Evolutionary conservation across 1,140 invertebrate species (phyloP), one percentile per base, ranked within the genome.

Genomic region (Aethina tumida): DNA sequence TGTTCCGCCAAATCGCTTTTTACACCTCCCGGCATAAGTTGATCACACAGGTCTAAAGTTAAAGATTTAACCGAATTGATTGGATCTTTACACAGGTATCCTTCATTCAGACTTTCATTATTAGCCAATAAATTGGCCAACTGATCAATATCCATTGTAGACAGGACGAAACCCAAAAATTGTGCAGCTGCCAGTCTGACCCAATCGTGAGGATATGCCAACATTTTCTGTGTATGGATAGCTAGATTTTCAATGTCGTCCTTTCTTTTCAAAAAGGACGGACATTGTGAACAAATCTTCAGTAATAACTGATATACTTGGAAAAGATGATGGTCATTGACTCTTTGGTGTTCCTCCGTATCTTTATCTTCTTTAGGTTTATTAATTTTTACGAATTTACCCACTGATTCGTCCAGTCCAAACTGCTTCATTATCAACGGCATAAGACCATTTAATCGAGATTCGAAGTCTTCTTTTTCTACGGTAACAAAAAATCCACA

Each of bases 111-210:
- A 5, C 64, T 51, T 29, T 69, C 53, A 20, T 53, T 41, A 2
- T 65, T 62, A 12, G 65, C 57, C 26, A 70, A 56, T 12, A 70
- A 55, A 35, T 61, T 41, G 22, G 69, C 62, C 20, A 87, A 55
- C 39, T 77, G 71, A 5, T 74, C 67, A 4, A 67, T 56, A 44
- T 83, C 69, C 38, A 81, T 69, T 1, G 68, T 52, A 3, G 69
- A 65, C 20, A 94, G 65, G 28, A 91, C 65, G 14, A 76, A 68
- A 2, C 79, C 79, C 14, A 93, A 59, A 22, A 90, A 68, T 56
- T 89, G 82, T 2, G 75, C 69, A 8, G 84, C 70, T 35, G 72
- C 71, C 27, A 88, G 64, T 35, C 88, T 72, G 2, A 93, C 81
- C 79, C 79, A 84, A 21, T 70, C 60, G 55, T 84, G 81, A 10